A percentile compares a stretch with the other conserved stretches of the same genome.
phyloP scores from a whole-genome alignment of 2,888 invertebrate genomes.

The Agrilus mali region DNA sequence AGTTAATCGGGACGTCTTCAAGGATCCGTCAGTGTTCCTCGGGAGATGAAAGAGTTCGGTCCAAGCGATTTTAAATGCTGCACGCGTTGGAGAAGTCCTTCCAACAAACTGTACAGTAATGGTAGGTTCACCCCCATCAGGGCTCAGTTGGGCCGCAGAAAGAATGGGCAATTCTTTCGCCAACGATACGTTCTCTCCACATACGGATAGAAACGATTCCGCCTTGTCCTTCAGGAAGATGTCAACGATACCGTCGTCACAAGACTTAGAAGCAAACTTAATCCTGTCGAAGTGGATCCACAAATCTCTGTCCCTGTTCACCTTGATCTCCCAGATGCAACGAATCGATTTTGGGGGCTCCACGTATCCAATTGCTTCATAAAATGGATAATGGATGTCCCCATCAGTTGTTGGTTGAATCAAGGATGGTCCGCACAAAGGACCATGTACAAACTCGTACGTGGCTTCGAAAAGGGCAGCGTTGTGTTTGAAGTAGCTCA shows the following conservation, averaged over 20 bases:
- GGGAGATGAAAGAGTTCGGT: conserved; percentile 80
- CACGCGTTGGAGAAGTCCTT: conserved; percentile 64
- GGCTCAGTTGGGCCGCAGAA: conserved; percentile 63
- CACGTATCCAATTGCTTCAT: conserved; percentile 61
- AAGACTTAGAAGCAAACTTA: conserved; percentile 71
- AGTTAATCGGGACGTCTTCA: conserved; percentile 62
- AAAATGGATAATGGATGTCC: conserved; percentile 76
- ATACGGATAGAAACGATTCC: conserved; percentile 68
- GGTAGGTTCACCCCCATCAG: conserved; percentile 44
- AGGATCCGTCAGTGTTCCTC: conserved; percentile 69
- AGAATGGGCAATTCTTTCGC: conserved; percentile 69
- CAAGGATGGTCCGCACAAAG: conserved; percentile 73
- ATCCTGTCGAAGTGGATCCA: conserved; percentile 81
- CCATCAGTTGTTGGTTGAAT: conserved; percentile 71
- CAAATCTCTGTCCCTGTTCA: conserved; percentile 71
- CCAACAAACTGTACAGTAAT: conserved; percentile 50
- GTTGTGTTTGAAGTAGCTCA: conserved; percentile 78
- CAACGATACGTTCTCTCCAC: conserved; percentile 74
- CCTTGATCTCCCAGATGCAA: conserved; percentile 45
- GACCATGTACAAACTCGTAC: conserved; percentile 83
- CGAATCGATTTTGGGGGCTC: conserved; percentile 54
- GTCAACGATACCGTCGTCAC: conserved; percentile 77
- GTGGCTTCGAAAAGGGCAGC: conserved; percentile 74
- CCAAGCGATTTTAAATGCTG: conserved; percentile 82
- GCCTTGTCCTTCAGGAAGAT: conserved; percentile 47